These are phyloP conservation scores for Amblyopsis rosae DNA, from an alignment of 2,113 vertebrate genomes.

Conservation along the genomic window DNA sequence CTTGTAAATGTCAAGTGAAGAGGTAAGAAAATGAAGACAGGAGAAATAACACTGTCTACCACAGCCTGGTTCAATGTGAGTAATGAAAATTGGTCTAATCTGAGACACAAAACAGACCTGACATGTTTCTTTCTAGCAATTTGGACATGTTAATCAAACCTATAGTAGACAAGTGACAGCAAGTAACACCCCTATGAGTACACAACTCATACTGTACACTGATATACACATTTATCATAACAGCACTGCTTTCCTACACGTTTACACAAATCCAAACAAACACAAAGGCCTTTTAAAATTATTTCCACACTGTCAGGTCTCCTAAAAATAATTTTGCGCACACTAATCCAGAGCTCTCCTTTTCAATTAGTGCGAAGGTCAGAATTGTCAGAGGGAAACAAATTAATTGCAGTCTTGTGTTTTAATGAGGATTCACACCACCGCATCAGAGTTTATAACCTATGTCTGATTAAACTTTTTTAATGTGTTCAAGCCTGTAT, in stretches of 20 bases:
- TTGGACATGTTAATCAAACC: constrained; percentile 34
- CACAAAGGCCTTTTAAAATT: background rate
- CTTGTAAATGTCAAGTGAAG: constrained; percentile 51
- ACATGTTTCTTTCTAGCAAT: constrained; percentile 55
- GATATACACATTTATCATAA: background rate
- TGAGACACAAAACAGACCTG: constrained; percentile 57
- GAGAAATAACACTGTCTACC: constrained; percentile 16
- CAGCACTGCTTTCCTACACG: background rate
- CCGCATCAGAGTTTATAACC: constrained; percentile 23
- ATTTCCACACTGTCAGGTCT: constrained; percentile 15
- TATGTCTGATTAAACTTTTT: constrained; percentile 21
- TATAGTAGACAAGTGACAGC: constrained; percentile 25
- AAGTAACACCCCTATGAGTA: background rate
- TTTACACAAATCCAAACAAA: background rate
- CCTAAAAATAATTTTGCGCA: constrained; percentile 46
- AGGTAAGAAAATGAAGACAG: constrained; percentile 41
- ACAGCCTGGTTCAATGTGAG: constrained; percentile 41
- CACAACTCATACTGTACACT: too few relatives aligned
- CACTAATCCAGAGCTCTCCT: constrained; percentile 51
- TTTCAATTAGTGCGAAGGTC: constrained; percentile 66
- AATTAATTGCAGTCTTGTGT: constrained; percentile 47
- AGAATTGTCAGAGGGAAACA: constrained; percentile 50
- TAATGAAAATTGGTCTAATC: constrained; percentile 53
- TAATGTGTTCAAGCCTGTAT: constrained; percentile 19
- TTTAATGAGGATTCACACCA: constrained; percentile 54